Evolutionary conservation across 2,888 invertebrate species (phyloP).

Genomic region (Nomada flava): DNA sequence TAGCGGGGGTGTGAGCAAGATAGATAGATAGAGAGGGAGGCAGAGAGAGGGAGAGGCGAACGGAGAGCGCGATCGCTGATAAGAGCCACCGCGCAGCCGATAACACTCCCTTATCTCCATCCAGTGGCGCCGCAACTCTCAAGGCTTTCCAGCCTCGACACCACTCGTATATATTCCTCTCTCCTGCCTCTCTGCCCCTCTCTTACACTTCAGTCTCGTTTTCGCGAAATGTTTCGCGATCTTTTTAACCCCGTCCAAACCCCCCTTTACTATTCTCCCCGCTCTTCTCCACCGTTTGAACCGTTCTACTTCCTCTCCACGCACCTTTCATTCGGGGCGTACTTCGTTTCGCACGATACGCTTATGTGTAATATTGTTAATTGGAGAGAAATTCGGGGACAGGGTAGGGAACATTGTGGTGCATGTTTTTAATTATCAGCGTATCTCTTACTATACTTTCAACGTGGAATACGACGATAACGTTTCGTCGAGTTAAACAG

Average conservation of each 20-base stretch:
- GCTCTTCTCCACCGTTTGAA: background rate
- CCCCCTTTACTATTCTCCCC: background rate
- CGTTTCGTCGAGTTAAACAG: too few species aligned
- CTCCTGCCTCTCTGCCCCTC: background rate
- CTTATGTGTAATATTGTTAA: background rate
- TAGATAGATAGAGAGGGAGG: constrained; percentile 65
- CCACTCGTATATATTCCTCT: constrained; percentile 60
- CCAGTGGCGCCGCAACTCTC: constrained; percentile 84
- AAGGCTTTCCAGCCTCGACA: constrained; percentile 80
- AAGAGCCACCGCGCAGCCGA: constrained; percentile 83
- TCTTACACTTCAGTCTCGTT: constrained; percentile 51
- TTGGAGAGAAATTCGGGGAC: too few species aligned
- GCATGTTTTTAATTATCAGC: too few species aligned
- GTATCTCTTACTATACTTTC: too few species aligned
- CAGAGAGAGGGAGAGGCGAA: constrained; percentile 80
- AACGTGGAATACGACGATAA: too few species aligned
- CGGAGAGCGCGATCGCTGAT: constrained; percentile 85
- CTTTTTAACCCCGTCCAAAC: constrained; percentile 35
- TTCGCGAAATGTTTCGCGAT: constrained; percentile 61
- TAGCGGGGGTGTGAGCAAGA: constrained; percentile 72
- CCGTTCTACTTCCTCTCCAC: constrained; percentile 39
- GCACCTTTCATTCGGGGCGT: constrained; percentile 7
- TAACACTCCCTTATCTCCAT: constrained; percentile 84
- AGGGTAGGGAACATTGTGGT: too few species aligned
- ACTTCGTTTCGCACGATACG: background rate